Percentiles rank a stretch among this genome's conserved stretches.
These are phyloP conservation scores for Acheta domesticus DNA, from an alignment of 2,888 invertebrate genomes.

Conservation along the genomic window DNA sequence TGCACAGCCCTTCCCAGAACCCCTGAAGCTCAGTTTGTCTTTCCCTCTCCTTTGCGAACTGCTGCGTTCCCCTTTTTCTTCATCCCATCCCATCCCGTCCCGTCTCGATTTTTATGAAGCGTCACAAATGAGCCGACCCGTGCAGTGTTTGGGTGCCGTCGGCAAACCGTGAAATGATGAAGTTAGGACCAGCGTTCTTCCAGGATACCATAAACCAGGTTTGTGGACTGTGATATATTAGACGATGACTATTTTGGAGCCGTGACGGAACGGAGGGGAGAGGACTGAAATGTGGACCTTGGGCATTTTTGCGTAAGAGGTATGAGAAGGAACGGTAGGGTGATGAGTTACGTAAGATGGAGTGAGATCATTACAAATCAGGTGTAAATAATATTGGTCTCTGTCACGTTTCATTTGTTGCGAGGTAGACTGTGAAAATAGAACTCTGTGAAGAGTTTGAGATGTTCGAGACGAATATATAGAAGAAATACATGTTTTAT, in stretches of 20 bases:
- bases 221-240: not conserved
- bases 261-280: not conserved
- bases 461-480: too few relatives aligned
- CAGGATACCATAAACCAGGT: slow-evolving; percentile 19
- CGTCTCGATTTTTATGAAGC: not conserved
- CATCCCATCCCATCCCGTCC: not conserved
- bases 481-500: too few relatives aligned
- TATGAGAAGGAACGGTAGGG: too few relatives aligned
- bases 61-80: not conserved
- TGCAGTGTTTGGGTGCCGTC: not conserved
- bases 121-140: not conserved
- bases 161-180: slow-evolving; percentile 23
- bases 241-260: slow-evolving; percentile 18
- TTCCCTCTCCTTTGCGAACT: not conserved
- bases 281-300: too few relatives aligned
- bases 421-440: too few relatives aligned
- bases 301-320: too few relatives aligned
- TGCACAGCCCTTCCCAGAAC: not conserved
- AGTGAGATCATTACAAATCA: too few relatives aligned
- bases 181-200: not conserved
- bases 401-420: too few relatives aligned
- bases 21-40: not conserved
- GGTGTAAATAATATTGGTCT: too few relatives aligned
- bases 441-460: too few relatives aligned
- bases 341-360: too few relatives aligned